These are phyloP conservation scores for Athetis lepigone DNA, from an alignment of 2,888 invertebrate species.

Conservation along the genomic window DNA sequence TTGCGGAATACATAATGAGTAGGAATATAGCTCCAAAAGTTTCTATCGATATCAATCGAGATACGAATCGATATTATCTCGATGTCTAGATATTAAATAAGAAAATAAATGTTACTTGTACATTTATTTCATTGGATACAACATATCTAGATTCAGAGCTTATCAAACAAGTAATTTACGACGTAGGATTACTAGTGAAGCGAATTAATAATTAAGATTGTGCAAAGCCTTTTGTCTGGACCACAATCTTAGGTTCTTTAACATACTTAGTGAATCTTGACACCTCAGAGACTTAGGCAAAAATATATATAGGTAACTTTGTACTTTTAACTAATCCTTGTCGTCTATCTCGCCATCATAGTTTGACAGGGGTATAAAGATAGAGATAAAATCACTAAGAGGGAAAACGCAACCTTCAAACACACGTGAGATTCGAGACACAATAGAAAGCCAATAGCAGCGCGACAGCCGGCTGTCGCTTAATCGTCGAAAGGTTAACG, in stretches of 20 bases:
- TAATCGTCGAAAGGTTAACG: no score
- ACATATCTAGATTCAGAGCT: conserved; percentile 31
- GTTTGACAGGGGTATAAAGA: no score
- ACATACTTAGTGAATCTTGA: not conserved
- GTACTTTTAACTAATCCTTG: no score
- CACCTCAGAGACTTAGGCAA: no score
- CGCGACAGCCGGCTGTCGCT: no score
- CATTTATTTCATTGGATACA: conserved; percentile 36
- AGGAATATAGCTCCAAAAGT: conserved; percentile 4
- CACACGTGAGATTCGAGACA: no score
- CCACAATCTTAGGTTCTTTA: not conserved
- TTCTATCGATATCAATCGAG: conserved; percentile 40
- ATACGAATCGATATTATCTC: conserved; percentile 27
- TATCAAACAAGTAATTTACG: conserved; percentile 15
- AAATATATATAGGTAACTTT: no score
- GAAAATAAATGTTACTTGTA: conserved; percentile 7
- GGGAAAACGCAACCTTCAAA: no score
- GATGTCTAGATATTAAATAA: conserved; percentile 18
- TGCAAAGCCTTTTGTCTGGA: not conserved
- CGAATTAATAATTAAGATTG: conserved; percentile 17
- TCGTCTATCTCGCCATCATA: no score
- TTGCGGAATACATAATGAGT: conserved; percentile 16
- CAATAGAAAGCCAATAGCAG: no score
- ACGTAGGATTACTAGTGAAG: conserved; percentile 16
- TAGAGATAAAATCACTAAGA: no score